Evolutionary conservation across 2,113 vertebrate species (phyloP), one percentile per base, ranked within the genome.

Genomic region (Oenanthe melanoleuca): DNA sequence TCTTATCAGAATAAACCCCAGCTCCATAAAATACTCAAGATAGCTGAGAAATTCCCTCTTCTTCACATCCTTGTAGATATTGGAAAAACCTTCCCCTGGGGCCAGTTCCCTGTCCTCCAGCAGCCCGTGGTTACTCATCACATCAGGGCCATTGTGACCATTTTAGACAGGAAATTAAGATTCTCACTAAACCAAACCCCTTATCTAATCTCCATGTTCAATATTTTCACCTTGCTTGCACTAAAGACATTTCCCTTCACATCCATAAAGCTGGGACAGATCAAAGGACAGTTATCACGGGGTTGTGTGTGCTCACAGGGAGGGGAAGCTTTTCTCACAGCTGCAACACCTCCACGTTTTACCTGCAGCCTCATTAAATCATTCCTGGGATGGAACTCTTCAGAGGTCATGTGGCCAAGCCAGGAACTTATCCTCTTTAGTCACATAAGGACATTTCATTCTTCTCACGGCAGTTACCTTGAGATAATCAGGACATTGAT

Each of bases 81-180:
- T 12, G 24, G 4, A 15, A 79, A 80, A 60, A 9, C 10, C 33
- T 78, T 84, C n/a, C 77, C 91, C 53, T 11, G 31, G 49, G 83
- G 83, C 69, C 38, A 9, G 2, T 71, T 61, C 57, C 29, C 56
- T 80, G 83, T 40, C 44, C 60, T 92, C 52, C 52, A 34, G 29
- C 72, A 94, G 78, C 49, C 81, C 81, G 5, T 23, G 26, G 0
- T 83, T 90, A 66, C 53, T 86, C 60, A 80, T 53, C 78, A 29
- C 80, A 65, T 72, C 2, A 0, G 34, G 72, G 25, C 47, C 71
- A 52, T 60, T 75, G 21, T 40, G 60, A 64, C 60, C 65, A 71
- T 81, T 97, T 88, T 16, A 81, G 64, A 44, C 14, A 49, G 92
- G 77, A 96, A 95, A 95, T 89, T 71, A 74, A 75, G 29, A 28